phyloP scores from a whole-genome alignment of 2,113 vertebrate genomes.

The Pseudopipra pipra region DNA sequence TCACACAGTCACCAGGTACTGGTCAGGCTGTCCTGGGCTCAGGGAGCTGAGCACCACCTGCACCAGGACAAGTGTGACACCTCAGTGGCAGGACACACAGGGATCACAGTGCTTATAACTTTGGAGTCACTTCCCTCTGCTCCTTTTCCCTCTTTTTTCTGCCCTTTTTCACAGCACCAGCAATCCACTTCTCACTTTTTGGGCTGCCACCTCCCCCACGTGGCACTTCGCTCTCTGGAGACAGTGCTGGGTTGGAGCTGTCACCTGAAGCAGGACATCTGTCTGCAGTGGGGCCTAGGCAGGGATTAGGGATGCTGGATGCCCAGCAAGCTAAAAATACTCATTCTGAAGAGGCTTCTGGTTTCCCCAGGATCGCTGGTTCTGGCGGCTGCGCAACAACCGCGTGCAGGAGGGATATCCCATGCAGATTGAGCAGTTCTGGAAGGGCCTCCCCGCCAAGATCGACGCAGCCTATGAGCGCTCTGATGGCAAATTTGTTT shows the following conservation, averaged over 20 bases:
- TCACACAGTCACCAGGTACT: neutral
- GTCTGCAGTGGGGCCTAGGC: neutral
- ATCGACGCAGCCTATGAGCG: constrained; percentile 97
- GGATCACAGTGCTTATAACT: neutral
- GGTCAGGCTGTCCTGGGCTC: neutral
- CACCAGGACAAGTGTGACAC: neutral
- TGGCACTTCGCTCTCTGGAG: neutral
- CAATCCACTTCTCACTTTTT: neutral
- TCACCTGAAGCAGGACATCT: neutral
- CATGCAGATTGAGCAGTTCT: constrained; percentile 98
- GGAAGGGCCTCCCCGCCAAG: constrained; percentile 93
- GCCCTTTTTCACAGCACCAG: neutral
- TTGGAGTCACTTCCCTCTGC: neutral
- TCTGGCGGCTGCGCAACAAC: constrained; percentile 97
- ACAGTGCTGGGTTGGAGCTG: neutral
- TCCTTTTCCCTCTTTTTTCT: neutral
- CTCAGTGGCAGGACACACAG: neutral
- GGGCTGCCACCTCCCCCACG: neutral
- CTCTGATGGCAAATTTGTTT: constrained; percentile 95
- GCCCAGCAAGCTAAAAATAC: neutral
- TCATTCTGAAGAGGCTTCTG: neutral
- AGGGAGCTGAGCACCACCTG: neutral
- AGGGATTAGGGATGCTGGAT: neutral
- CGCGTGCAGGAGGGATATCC: constrained; percentile 97
- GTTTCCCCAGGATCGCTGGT: constrained; percentile 88